Base-by-base conservation (phyloP, 2,888 invertebrate species). In the Octodonta nipae region DNA sequence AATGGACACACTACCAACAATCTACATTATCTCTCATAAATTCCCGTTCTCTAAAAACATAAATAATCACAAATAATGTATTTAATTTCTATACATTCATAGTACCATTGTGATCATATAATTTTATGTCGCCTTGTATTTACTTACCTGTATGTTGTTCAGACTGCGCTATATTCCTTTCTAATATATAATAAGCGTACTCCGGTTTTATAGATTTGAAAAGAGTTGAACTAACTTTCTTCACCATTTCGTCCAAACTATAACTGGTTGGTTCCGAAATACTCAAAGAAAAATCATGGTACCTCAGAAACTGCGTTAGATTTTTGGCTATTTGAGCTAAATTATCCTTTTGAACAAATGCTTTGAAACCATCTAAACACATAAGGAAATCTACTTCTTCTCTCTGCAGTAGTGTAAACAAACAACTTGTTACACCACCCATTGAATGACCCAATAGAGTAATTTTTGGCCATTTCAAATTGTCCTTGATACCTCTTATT, bases 361-460 rank as follows among this genome's bases (percentile, higher is more conserved):
- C 58, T 44, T 61, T 59, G 10, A 70, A 54, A 31, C 61, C 66
- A 50, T 77, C 75, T n/a, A 75, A 48, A 13, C 67, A 68, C 15
- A 75, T 60, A 34, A 66, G 65, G 46, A 68, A 71, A 36, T 73
- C 67, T 0, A 72, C 66, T 29, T 71, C 68, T 1, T 74, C 64
- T 0, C 78, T 75, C 49, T 68, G 80, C 1, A 73, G 44, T 24
- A 71, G 64, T 1, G 73, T 63, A 45, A 73, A 81, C 3, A 71
- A 60, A 50, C 72, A 75, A 4, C 65, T 63, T 6, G 70, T 65
- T 15, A 75, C 68, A 0, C 72, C 71, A 13, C 78, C 74, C 68
- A 78, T 67, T 0, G 80, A 81, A 52, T 82, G 82, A 1, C 69
- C 71, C 32, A 83, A 44, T 22, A 83, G 51, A 2, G 78, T 75